Evolutionary conservation across 2,888 invertebrate genomes (phyloP).

Genomic region (Nemotelus pantherinus): DNA sequence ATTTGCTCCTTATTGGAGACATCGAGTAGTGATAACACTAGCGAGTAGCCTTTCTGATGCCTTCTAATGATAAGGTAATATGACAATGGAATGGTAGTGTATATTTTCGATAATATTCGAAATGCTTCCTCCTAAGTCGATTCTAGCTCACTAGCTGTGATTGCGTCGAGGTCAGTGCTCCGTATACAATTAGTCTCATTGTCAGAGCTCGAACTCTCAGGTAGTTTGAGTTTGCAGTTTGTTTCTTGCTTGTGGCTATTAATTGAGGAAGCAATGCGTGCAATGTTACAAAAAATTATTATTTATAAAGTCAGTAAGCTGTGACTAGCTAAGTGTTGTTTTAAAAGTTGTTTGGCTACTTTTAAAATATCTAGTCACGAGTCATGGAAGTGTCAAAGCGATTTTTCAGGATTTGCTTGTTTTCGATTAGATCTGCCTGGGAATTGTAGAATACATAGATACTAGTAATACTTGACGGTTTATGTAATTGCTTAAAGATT

Average conservation of each 20-base stretch:
- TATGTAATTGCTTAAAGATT: too few relatives aligned
- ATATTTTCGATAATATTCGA: not conserved
- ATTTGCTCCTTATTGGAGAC: not conserved
- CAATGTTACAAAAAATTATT: not conserved
- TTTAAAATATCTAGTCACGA: too few relatives aligned
- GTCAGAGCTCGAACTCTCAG: not conserved
- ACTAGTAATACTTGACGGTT: too few relatives aligned
- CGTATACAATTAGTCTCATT: not conserved
- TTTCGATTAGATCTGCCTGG: too few relatives aligned
- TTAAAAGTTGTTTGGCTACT: not conserved
- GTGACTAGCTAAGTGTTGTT: not conserved
- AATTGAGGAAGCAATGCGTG: not conserved
- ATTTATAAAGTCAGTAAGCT: too few relatives aligned
- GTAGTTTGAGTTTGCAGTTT: not conserved
- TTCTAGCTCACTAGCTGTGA: slow-evolving; percentile 14
- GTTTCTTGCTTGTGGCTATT: slow-evolving; percentile 3
- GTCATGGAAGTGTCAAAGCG: too few relatives aligned
- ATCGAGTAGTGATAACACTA: too few relatives aligned
- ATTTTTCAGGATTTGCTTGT: too few relatives aligned
- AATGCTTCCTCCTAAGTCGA: not conserved
- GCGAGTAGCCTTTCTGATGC: not conserved
- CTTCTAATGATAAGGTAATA: slow-evolving; percentile 14
- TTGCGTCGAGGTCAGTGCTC: slow-evolving; percentile 34
- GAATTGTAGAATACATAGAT: too few relatives aligned
- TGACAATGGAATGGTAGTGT: slow-evolving; percentile 8